These are phyloP conservation scores for Silurus lanzhouensis DNA, from an alignment of 2,797 vertebrate species.

Conservation along the genomic window DNA sequence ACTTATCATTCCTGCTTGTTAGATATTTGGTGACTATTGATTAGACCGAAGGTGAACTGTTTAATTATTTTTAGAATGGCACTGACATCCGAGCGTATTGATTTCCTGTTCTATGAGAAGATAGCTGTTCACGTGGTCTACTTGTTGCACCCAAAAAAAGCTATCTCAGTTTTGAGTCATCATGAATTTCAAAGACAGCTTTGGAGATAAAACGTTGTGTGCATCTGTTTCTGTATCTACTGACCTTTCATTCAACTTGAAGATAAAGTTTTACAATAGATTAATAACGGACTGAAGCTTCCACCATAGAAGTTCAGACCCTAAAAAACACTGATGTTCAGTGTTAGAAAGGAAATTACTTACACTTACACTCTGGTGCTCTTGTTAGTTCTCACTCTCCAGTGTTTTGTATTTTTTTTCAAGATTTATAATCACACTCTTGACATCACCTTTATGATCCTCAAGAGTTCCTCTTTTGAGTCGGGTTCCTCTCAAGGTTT, in stretches of 20 bases:
- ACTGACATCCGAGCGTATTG: background rate
- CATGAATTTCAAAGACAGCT: background rate
- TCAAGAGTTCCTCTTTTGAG: too few relatives aligned
- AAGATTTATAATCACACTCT: too few relatives aligned
- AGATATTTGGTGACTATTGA: background rate
- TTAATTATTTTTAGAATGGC: background rate
- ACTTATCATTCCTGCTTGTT: background rate
- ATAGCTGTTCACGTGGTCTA: background rate
- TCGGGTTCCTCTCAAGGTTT: too few relatives aligned
- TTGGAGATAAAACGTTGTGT: background rate
- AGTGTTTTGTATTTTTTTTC: too few relatives aligned
- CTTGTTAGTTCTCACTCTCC: too few relatives aligned
- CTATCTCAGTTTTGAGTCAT: background rate
- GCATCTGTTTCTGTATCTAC: background rate
- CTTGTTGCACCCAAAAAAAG: background rate
- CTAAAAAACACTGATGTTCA: too few relatives aligned
- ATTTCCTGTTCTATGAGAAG: background rate
- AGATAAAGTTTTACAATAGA: background rate
- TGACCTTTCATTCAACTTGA: background rate
- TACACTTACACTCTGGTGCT: too few relatives aligned
- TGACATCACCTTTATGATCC: too few relatives aligned
- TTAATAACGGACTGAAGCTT: too few relatives aligned
- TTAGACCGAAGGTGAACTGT: background rate
- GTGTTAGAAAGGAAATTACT: too few relatives aligned
- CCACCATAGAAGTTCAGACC: too few relatives aligned